Evolutionary conservation across 2,113 vertebrate species (phyloP).

Genomic region (Anguilla japonica): DNA sequence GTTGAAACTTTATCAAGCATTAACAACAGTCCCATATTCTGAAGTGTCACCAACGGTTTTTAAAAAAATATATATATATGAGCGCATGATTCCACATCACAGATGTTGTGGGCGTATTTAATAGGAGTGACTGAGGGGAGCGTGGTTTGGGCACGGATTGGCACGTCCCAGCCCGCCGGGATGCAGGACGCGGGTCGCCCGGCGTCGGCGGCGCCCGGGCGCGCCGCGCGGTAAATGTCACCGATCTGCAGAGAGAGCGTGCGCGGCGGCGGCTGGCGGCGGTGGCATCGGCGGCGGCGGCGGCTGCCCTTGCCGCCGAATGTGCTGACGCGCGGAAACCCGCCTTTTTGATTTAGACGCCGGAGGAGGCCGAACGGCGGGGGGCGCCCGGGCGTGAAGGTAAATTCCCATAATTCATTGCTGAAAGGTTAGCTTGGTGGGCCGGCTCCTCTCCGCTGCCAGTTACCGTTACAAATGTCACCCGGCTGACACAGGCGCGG

Average conservation of each 20-base stretch:
- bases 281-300: too few relatives aligned
- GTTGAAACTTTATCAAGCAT: background rate
- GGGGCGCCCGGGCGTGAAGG: conserved; percentile 87
- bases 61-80: background rate
- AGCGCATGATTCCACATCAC: background rate
- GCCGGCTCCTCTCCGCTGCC: conserved; percentile 73
- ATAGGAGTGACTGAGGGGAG: conserved; percentile 26
- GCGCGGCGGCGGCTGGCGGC: conserved; percentile 46
- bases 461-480: conserved; percentile 81
- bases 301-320: conserved; percentile 80
- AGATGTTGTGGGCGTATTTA: conserved; percentile 10
- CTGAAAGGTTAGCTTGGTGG: conserved; percentile 83
- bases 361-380: conserved; percentile 78
- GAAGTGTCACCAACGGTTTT: background rate
- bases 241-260: conserved; percentile 60
- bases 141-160: conserved; percentile 39
- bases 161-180: conserved; percentile 38
- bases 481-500: conserved; percentile 71
- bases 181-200: conserved; percentile 40
- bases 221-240: conserved; percentile 68
- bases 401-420: conserved; percentile 98
- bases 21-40: background rate
- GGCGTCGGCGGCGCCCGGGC: background rate
- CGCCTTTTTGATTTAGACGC: conserved; percentile 92
- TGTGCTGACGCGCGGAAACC: conserved; percentile 84